Evolutionary conservation across 2,113 vertebrate species (phyloP).

Genomic region (Illadopsis cleaveri): DNA sequence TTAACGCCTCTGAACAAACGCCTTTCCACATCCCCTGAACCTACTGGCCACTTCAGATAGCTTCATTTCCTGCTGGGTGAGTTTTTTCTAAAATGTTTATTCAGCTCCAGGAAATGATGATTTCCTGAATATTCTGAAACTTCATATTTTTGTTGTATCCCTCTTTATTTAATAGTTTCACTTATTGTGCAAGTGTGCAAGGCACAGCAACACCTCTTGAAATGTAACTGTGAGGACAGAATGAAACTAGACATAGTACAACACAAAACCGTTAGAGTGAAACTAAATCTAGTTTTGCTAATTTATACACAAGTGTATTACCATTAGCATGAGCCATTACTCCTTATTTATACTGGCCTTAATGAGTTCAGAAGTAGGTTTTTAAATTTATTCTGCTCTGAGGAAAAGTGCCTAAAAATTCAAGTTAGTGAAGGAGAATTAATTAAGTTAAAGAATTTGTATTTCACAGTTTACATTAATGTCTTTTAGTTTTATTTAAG

Average conservation of each 20-base stretch:
- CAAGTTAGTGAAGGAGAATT: not conserved
- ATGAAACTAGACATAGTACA: not conserved
- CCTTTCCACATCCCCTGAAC: conserved; percentile 45
- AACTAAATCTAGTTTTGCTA: not conserved
- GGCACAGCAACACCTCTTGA: not conserved
- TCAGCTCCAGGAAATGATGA: conserved; percentile 61
- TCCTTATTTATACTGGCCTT: conserved; percentile 4
- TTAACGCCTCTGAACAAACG: conserved; percentile 56
- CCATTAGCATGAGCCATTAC: not conserved
- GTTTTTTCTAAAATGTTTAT: conserved; percentile 53
- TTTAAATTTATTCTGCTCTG: conserved; percentile 12
- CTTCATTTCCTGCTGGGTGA: conserved; percentile 62
- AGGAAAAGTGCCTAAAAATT: not conserved
- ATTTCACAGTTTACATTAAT: conserved; percentile 3
- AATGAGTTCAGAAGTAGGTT: conserved; percentile 25
- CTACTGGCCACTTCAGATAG: conserved; percentile 63
- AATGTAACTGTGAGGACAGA: not conserved
- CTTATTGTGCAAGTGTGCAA: conserved; percentile 17
- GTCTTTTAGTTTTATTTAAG: not conserved
- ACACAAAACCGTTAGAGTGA: not conserved
- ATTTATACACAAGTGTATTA: conserved; percentile 41
- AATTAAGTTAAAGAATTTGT: not conserved
- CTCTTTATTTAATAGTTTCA: conserved; percentile 16
- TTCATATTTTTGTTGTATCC: conserved; percentile 45
- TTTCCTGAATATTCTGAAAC: conserved; percentile 65